Percentiles rank a stretch among this genome's conserved stretches.
Conservation (phyloP, 2,797 vertebrate species). For the Sebastes nivosus region DNA sequence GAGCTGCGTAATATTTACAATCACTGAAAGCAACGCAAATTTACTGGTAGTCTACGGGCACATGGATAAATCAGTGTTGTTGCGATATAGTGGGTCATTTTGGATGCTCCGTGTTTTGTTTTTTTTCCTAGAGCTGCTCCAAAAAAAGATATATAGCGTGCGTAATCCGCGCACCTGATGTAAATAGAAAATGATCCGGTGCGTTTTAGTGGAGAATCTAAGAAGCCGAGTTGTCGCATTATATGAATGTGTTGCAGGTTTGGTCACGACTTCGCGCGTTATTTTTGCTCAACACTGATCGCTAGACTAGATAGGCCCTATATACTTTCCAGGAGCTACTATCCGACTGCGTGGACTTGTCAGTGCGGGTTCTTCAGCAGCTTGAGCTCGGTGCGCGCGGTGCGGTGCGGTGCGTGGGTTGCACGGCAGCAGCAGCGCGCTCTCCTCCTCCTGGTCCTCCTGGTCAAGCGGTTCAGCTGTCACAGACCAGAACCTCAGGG, state of each 20-base stretch:
- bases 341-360: slow-evolving; percentile 51
- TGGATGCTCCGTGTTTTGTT: slow-evolving; percentile 11
- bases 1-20: slow-evolving; percentile 2
- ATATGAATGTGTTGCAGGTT: slow-evolving; percentile 24
- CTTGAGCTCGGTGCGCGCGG: slow-evolving; percentile 54
- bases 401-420: too few species aligned
- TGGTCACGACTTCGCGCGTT: slow-evolving; percentile 48
- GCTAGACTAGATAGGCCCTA: slow-evolving; percentile 25
- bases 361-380: slow-evolving; percentile 40
- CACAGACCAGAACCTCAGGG: slow-evolving; percentile 46
- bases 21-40: neutral
- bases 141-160: slow-evolving; percentile 6
- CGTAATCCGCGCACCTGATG: slow-evolving; percentile 30
- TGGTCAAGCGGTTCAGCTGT: slow-evolving; percentile 54
- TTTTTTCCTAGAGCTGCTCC: slow-evolving; percentile 37
- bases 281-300: slow-evolving; percentile 34
- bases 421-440: slow-evolving; percentile 17
- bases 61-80: slow-evolving; percentile 23
- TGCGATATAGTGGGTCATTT: slow-evolving; percentile 26
- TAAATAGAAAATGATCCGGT: slow-evolving; percentile 44
- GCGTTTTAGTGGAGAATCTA: neutral
- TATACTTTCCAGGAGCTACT: slow-evolving; percentile 34
- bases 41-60: neutral
- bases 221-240: slow-evolving; percentile 47
- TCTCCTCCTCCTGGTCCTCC: slow-evolving; percentile 20